Conservation (phyloP, 2,797 vertebrate genomes). For the Anniella stebbinsi region DNA sequence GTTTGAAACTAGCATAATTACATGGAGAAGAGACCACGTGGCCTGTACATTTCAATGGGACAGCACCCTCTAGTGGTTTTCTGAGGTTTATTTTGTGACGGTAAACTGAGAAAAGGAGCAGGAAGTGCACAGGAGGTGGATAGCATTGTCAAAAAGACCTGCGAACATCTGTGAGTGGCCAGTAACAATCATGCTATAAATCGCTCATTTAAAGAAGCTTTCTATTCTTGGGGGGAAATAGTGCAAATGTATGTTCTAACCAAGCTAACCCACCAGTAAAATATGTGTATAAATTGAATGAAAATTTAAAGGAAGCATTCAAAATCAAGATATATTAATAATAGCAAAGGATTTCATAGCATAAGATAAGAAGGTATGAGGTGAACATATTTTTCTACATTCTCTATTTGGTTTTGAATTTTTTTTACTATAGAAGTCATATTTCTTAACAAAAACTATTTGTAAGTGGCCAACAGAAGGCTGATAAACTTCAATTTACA, state of each 20-base stretch:
- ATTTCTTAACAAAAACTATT: slow-evolving; percentile 22
- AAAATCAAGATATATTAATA: slow-evolving; percentile 37
- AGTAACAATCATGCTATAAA: too few species aligned
- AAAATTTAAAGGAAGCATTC: slow-evolving; percentile 26
- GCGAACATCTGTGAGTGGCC: too few species aligned
- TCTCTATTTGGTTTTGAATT: slow-evolving; percentile 28
- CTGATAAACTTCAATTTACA: neutral
- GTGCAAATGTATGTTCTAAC: neutral
- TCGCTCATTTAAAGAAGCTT: too few species aligned
- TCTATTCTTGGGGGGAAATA: neutral
- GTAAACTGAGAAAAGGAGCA: too few species aligned
- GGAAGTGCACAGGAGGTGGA: too few species aligned
- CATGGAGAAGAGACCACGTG: too few species aligned
- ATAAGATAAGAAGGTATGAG: neutral
- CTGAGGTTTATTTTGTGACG: too few species aligned
- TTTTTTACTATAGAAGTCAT: slow-evolving; percentile 2
- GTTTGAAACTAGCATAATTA: too few species aligned
- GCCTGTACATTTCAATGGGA: too few species aligned
- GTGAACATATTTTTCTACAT: neutral
- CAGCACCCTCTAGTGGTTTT: too few species aligned
- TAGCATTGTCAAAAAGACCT: too few species aligned
- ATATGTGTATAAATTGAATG: neutral
- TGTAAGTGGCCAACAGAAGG: neutral
- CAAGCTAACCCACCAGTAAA: neutral
- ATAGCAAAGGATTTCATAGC: neutral